Percentiles rank a stretch among this genome's conserved stretches.
phyloP scores from a whole-genome alignment of 2,888 invertebrate species.

The Sarcophaga caerulescens region DNA sequence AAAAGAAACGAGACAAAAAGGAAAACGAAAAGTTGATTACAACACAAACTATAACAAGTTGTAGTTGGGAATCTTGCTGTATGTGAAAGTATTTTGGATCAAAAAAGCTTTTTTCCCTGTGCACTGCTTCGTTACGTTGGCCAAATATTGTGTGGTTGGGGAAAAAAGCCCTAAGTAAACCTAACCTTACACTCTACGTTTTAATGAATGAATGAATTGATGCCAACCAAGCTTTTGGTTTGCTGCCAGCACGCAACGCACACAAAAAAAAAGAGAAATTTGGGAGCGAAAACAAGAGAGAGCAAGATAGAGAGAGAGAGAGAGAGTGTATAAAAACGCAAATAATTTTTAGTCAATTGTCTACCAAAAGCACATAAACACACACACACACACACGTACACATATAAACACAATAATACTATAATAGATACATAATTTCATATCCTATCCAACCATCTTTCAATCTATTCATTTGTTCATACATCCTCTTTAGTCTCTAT shows the following conservation, averaged over 20 bases:
- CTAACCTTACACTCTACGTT: slow-evolving; percentile 62
- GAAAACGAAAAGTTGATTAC: background rate
- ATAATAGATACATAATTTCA: slow-evolving; percentile 37
- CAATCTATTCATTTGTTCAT: background rate
- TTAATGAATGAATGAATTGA: slow-evolving; percentile 75
- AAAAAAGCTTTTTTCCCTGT: slow-evolving; percentile 35
- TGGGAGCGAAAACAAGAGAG: background rate
- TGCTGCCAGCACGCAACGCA: background rate
- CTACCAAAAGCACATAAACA: background rate
- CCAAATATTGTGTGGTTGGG: background rate
- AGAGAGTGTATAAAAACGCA: background rate
- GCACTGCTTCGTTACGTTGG: too few relatives aligned
- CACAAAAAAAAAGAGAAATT: too few relatives aligned
- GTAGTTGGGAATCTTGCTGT: background rate
- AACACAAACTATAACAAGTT: background rate
- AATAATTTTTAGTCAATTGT: slow-evolving; percentile 41
- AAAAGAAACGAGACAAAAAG: background rate
- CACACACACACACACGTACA: background rate
- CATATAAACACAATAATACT: slow-evolving; percentile 16
- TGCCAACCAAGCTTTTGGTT: slow-evolving; percentile 68
- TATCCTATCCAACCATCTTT: background rate
- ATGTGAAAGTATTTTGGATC: background rate
- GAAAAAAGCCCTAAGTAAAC: background rate
- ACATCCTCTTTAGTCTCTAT: background rate
- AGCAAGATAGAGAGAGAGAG: too few relatives aligned